These are phyloP conservation scores for Chalcosyrphus nemorum DNA, from an alignment of 2,888 invertebrate genomes.

Conservation along the genomic window DNA sequence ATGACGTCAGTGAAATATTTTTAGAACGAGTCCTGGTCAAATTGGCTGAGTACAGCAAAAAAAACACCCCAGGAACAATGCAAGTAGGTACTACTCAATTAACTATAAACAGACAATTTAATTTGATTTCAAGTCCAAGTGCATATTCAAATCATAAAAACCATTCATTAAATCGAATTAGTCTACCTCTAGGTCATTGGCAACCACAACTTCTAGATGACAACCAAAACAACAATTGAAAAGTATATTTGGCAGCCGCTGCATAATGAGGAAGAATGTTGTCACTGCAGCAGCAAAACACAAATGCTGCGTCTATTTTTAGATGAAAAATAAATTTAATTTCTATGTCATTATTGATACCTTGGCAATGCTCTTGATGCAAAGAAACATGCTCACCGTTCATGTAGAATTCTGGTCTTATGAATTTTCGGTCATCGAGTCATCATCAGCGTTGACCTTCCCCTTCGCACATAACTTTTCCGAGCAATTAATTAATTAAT, in stretches of 20 bases:
- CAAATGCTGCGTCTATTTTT: conserved; percentile 49
- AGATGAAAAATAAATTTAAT: conserved; percentile 48
- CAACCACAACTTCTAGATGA: neutral
- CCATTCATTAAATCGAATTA: conserved; percentile 42
- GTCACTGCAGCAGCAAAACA: conserved; percentile 28
- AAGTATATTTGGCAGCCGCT: conserved; percentile 37
- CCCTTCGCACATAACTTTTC: conserved; percentile 62
- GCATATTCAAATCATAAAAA: neutral
- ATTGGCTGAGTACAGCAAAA: too few relatives aligned
- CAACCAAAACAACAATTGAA: conserved; percentile 15
- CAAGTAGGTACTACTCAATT: too few relatives aligned
- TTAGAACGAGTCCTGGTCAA: too few relatives aligned
- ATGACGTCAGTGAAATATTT: too few relatives aligned
- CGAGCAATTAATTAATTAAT: conserved; percentile 60
- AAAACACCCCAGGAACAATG: too few relatives aligned
- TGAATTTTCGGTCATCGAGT: conserved; percentile 20
- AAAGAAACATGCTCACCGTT: conserved; percentile 29
- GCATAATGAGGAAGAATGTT: conserved; percentile 49
- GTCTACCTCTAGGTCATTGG: conserved; percentile 47
- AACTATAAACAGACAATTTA: too few relatives aligned
- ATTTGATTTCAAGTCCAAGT: too few relatives aligned
- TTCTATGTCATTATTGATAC: conserved; percentile 58
- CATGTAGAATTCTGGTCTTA: conserved; percentile 16
- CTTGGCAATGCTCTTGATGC: conserved; percentile 67
- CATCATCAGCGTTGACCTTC: conserved; percentile 59